Evolutionary conservation across 92 coral and sea anemone genomes (phyloP), one percentile per base, ranked within the genome.

Genomic region (Epizoanthus stellaris): DNA sequence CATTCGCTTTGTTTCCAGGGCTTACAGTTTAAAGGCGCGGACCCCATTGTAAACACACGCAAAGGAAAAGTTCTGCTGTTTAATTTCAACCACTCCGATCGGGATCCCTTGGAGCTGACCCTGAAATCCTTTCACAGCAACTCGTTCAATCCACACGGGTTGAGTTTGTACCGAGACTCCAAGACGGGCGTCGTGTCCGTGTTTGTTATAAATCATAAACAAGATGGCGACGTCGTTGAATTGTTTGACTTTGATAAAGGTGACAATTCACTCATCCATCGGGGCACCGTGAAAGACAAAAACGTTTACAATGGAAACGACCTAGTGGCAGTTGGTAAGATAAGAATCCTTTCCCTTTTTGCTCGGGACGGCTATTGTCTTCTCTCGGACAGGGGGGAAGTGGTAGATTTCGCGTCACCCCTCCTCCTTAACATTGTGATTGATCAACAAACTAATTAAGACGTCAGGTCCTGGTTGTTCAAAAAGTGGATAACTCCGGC

Each of bases 61-160:
- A 88, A 91, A 11, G 92, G 98, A 16, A 88, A 87, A 25, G 60
- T 95, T 54, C 76, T 92, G 57, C 62, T 87, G 7, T 85, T 94
- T 53, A 89, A 94, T 84, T 69, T 95, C 23, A 90, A 92, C 75
- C 88, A 90, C 34, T 87, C 93, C 10, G 86, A 88, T 61, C 69
- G 73, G 39, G 87, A 80, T 56, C 95, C 94, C 49, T 53, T 65
- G 20, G 89, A 91, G 57, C 34, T 95, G 21, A 53, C 94, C 0
- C 90, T 94, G 34, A 89, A 85, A 59, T 62, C 79, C 70, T 95
- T 94, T 74, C 87, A 94, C 69, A 85, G 90, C 77, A 86, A 93
- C 19, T 93, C 90, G 71, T 94, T 95, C 82, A 92, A 87, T 75
- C 98, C 98, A 15, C 98, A 87, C 53, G 98, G 98, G 36, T 85